Conservation (phyloP, 2,888 invertebrate genomes). For the Drosophila conformis region DNA sequence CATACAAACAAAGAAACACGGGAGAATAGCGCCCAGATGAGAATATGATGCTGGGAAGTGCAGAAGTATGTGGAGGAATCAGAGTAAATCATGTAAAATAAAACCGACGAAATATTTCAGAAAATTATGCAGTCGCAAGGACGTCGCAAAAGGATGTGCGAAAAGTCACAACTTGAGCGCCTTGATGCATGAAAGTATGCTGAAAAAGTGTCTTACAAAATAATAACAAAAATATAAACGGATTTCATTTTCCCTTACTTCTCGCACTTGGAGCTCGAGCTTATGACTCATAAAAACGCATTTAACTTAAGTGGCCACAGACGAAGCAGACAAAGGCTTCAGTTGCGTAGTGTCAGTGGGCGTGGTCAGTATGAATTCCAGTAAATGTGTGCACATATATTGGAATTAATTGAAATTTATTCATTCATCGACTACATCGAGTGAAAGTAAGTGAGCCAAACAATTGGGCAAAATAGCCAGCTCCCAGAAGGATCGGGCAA, state of each 20-base stretch:
- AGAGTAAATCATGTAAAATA: constrained; percentile 77
- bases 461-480: constrained; percentile 46
- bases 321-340: constrained; percentile 1
- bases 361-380: constrained; percentile 57
- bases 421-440: constrained; percentile 28
- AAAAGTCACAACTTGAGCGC: constrained; percentile 61
- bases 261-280: not conserved
- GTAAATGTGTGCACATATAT: constrained; percentile 56
- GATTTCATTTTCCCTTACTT: constrained; percentile 14
- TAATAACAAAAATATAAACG: constrained; percentile 28
- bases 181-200: constrained; percentile 60
- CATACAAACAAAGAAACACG: constrained; percentile 13
- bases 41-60: constrained; percentile 13
- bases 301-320: constrained; percentile 60
- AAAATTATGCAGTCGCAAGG: constrained; percentile 69
- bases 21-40: constrained; percentile 37
- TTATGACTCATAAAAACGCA: constrained; percentile 60
- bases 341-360: not conserved
- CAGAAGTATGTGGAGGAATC: constrained; percentile 45
- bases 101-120: constrained; percentile 61
- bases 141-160: constrained; percentile 59
- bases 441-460: constrained; percentile 20
- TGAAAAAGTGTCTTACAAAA: constrained; percentile 46
- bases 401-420: constrained; percentile 63
- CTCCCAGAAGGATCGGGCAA: constrained; percentile 8